Evolutionary conservation across 2,113 vertebrate genomes (phyloP).

Genomic region (Dolichallabes microphthalmus): DNA sequence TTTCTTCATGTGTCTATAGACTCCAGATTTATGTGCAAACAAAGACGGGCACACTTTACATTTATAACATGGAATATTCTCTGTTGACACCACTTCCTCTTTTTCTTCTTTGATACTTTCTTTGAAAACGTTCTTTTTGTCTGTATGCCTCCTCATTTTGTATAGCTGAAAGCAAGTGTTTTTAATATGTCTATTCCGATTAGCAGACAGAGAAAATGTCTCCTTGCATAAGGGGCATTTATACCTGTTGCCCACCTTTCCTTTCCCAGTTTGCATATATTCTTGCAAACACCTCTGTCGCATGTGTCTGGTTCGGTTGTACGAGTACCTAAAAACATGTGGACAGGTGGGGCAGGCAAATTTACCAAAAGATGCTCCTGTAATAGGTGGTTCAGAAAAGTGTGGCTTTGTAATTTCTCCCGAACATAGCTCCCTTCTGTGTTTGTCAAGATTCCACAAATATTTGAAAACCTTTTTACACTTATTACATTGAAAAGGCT

Average conservation of each 20-base stretch:
- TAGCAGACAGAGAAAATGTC: constrained; percentile 59
- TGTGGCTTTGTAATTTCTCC: not conserved
- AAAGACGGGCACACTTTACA: constrained; percentile 67
- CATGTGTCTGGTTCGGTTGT: constrained; percentile 70
- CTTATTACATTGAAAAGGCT: constrained; percentile 36
- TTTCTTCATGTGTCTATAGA: constrained; percentile 70
- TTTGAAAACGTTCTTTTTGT: constrained; percentile 10
- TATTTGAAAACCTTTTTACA: constrained; percentile 43
- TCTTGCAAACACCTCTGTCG: constrained; percentile 64
- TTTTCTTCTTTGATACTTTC: constrained; percentile 32
- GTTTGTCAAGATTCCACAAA: constrained; percentile 46
- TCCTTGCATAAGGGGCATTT: constrained; percentile 68
- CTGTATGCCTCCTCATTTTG: constrained; percentile 46
- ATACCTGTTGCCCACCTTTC: constrained; percentile 59
- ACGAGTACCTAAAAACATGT: constrained; percentile 66
- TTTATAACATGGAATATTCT: constrained; percentile 43
- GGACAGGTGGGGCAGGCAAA: constrained; percentile 72
- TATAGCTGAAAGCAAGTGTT: constrained; percentile 60
- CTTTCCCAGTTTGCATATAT: constrained; percentile 46
- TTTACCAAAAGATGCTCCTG: not conserved
- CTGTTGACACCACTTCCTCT: constrained; percentile 1
- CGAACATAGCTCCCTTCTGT: constrained; percentile 39
- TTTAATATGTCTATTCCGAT: constrained; percentile 67
- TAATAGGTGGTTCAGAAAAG: not conserved
- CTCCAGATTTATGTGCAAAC: constrained; percentile 66